These are phyloP conservation scores for Chelon labrosus DNA, from an alignment of 2,797 vertebrate genomes.

Conservation along the genomic window DNA sequence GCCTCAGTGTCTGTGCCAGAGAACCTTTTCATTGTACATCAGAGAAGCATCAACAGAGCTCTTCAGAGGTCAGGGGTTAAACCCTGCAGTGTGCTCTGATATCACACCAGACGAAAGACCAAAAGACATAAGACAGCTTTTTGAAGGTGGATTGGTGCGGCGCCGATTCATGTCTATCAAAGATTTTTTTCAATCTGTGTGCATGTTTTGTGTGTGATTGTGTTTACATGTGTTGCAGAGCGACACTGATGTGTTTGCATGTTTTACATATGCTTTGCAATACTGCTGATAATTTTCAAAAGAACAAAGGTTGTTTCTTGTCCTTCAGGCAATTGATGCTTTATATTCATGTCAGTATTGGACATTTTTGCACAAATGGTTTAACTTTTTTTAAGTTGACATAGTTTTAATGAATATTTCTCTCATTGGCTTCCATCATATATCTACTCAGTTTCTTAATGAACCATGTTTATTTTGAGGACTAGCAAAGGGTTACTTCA, in stretches of 20 bases:
- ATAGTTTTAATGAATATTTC: no score
- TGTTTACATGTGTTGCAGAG: constrained; percentile 3
- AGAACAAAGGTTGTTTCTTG: not conserved
- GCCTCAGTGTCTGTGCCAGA: constrained; percentile 44
- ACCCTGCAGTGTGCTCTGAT: constrained; percentile 36
- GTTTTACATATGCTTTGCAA: not conserved
- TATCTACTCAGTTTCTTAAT: not conserved
- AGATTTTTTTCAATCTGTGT: constrained; percentile 1
- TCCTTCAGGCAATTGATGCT: not conserved
- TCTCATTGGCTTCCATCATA: no score
- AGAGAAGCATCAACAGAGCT: constrained; percentile 46
- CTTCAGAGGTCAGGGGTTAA: constrained; percentile 46
- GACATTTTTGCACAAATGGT: no score
- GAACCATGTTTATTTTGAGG: not conserved
- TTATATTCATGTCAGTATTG: no score
- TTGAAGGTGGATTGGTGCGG: constrained; percentile 11
- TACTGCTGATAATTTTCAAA: not conserved
- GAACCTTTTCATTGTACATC: constrained; percentile 47
- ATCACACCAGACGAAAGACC: constrained; percentile 25
- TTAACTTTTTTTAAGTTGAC: no score
- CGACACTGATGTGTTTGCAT: constrained; percentile 5
- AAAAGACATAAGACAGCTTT: constrained; percentile 13
- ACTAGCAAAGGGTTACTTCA: not conserved
- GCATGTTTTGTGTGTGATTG: not conserved
- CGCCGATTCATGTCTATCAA: constrained; percentile 16